Percentiles rank a stretch among this genome's conserved stretches.
phyloP scores from a whole-genome alignment of 2,888 invertebrate species.

The Carterocephalus palaemon region DNA sequence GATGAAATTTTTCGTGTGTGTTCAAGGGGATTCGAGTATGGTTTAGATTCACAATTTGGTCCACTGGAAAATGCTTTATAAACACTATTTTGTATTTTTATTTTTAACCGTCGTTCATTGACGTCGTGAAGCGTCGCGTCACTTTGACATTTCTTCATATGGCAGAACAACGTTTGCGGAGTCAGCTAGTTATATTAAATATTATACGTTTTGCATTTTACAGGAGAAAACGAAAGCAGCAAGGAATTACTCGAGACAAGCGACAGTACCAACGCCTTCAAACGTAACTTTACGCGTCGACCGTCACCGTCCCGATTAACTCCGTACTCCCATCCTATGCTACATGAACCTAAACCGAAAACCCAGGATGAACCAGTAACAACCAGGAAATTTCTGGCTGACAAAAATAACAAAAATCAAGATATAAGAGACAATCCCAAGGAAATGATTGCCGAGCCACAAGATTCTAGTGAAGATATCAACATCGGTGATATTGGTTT shows the following conservation, averaged over 20 bases:
- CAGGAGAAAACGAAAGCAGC: constrained; percentile 79
- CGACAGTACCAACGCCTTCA: constrained; percentile 63
- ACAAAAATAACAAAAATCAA: constrained; percentile 15
- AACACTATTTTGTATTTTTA: too few relatives aligned
- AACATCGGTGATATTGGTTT: constrained; percentile 51
- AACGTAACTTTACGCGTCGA: constrained; percentile 60
- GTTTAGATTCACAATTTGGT: too few relatives aligned
- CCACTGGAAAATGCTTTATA: too few relatives aligned
- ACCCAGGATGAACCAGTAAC: constrained; percentile 24
- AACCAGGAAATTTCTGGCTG: not conserved
- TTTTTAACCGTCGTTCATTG: too few relatives aligned
- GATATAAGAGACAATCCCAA: constrained; percentile 31
- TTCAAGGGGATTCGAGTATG: too few relatives aligned
- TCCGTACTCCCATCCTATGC: constrained; percentile 47
- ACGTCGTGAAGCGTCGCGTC: too few relatives aligned
- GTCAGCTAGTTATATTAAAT: too few relatives aligned
- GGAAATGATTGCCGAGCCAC: constrained; percentile 8
- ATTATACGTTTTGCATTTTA: constrained; percentile 22
- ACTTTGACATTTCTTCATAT: too few relatives aligned
- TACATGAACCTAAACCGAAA: constrained; percentile 28
- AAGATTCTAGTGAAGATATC: constrained; percentile 32
- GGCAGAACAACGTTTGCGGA: too few relatives aligned
- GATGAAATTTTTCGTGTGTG: too few relatives aligned
- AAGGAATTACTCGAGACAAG: constrained; percentile 81
- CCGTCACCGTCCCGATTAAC: constrained; percentile 57